Percentiles rank a stretch among this genome's conserved stretches.
Evolutionary conservation across 2,888 invertebrate species (phyloP).

Genomic region (Tetragnatha montana): DNA sequence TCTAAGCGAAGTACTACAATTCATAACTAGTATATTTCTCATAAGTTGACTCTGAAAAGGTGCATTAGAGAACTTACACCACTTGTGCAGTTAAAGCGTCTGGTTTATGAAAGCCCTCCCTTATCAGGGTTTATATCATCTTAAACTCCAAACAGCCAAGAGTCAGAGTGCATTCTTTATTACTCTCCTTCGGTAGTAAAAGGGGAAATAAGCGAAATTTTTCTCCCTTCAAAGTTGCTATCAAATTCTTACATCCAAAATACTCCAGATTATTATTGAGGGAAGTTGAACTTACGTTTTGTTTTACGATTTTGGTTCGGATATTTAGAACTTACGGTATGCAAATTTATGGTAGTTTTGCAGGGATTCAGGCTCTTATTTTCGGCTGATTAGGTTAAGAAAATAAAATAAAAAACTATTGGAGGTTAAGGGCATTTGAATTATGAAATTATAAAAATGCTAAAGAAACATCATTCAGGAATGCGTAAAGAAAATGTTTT

Average conservation of each 20-base stretch:
- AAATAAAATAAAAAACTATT: too few species aligned
- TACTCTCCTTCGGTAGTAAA: neutral
- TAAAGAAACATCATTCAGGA: too few species aligned
- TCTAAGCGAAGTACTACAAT: too few species aligned
- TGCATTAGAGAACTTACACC: neutral
- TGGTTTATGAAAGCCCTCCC: neutral
- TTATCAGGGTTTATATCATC: neutral
- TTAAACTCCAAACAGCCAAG: neutral
- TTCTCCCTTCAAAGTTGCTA: neutral
- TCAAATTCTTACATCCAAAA: neutral
- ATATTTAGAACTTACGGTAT: neutral
- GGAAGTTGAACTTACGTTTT: neutral
- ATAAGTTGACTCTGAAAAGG: neutral
- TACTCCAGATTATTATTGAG: neutral
- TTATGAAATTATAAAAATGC: too few species aligned
- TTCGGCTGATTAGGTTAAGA: too few species aligned
- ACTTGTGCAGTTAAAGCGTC: neutral
- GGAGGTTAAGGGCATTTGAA: too few species aligned
- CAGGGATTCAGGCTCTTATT: too few species aligned
- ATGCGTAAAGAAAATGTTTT: too few species aligned
- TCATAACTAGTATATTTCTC: neutral
- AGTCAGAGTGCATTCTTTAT: neutral
- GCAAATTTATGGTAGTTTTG: too few species aligned
- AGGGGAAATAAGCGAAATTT: neutral
- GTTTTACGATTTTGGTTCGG: neutral